phyloP scores from a whole-genome alignment of 2,888 invertebrate species.

The Dolichopus griseipennis region DNA sequence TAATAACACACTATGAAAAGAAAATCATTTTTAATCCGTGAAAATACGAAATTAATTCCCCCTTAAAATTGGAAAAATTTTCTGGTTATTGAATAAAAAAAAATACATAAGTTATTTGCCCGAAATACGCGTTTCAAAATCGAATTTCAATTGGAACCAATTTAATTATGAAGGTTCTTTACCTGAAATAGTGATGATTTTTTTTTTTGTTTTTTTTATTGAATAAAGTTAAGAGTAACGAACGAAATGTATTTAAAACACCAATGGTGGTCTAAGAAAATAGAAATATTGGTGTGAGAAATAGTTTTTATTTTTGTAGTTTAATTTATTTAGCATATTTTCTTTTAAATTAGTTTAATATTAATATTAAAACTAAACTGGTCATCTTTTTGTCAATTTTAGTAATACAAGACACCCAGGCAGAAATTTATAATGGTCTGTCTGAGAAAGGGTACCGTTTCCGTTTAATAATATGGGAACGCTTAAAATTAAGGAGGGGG shows the following conservation, averaged over 20 bases:
- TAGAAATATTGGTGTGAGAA: neutral
- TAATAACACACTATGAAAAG: no score
- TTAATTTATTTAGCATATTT: neutral
- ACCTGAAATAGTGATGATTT: neutral
- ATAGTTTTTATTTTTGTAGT: neutral
- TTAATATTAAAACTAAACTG: no score
- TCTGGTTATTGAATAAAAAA: constrained; percentile 1
- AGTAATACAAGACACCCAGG: no score
- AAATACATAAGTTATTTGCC: neutral
- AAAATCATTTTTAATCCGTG: neutral
- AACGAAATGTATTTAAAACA: neutral
- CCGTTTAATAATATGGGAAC: no score
- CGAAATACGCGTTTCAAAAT: neutral
- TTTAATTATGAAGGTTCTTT: neutral
- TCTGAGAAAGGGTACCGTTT: no score
- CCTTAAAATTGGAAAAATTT: neutral
- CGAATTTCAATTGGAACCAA: constrained; percentile 1
- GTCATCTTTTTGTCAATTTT: no score
- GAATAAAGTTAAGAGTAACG: neutral
- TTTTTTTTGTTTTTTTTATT: neutral
- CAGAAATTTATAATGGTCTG: no score
- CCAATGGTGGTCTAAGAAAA: neutral
- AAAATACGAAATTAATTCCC: neutral
- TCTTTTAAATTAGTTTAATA: no score
- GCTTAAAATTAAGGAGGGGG: no score